A percentile compares a stretch with the other conserved stretches of the same genome.
These are phyloP conservation scores for Tetanocera ferruginea DNA, from an alignment of 2,888 invertebrate genomes.

Conservation along the genomic window DNA sequence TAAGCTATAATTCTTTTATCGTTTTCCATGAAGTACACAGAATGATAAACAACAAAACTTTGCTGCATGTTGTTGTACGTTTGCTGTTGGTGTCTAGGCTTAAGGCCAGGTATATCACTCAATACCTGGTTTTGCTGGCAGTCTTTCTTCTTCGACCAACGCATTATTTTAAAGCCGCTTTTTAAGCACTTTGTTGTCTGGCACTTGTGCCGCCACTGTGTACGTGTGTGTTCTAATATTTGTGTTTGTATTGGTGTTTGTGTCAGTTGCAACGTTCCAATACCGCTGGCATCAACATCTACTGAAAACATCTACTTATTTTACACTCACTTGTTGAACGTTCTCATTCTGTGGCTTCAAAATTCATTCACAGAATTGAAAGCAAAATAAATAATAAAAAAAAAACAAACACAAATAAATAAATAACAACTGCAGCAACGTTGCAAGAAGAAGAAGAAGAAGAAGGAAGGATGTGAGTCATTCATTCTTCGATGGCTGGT, in stretches of 20 bases:
- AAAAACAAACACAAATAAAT: background rate
- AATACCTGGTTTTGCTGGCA: background rate
- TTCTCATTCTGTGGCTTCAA: background rate
- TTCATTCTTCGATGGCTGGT: background rate
- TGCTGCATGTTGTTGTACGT: too few relatives aligned
- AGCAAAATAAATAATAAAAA: background rate
- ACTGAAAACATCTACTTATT: background rate
- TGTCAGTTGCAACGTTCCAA: background rate
- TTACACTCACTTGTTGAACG: constrained; percentile 31
- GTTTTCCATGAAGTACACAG: too few relatives aligned
- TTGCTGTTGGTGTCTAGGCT: too few relatives aligned
- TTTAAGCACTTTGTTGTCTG: background rate
- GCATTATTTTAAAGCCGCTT: too few relatives aligned
- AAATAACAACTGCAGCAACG: background rate
- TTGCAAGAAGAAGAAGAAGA: too few relatives aligned
- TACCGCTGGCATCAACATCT: background rate
- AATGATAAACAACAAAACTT: too few relatives aligned
- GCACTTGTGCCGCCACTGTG: background rate
- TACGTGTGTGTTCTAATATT: too few relatives aligned
- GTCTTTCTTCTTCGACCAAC: background rate
- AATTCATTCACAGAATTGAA: constrained; percentile 31
- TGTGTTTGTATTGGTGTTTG: background rate
- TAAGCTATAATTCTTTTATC: too few relatives aligned
- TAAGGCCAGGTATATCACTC: too few relatives aligned
- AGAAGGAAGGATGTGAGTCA: constrained; percentile 16